A percentile compares a stretch with the other conserved stretches of the same genome.
These are phyloP conservation scores for Pseudococcus jackbeardsleyi DNA, from an alignment of 2,888 invertebrate species.

Conservation along the genomic window DNA sequence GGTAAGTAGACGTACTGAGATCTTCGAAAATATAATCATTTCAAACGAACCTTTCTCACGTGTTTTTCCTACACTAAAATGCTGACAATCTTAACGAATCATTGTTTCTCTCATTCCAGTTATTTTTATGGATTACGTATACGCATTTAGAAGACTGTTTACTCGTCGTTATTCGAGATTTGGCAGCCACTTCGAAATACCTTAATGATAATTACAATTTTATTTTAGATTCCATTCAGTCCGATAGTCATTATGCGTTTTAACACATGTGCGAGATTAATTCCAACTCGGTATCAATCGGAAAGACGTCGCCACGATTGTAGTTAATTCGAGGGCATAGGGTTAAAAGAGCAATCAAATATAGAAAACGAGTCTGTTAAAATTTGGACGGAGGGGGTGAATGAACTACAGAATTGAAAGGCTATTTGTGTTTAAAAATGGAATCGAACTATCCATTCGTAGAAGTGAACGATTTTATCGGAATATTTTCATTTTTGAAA, in stretches of 20 bases:
- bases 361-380: no score
- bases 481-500: no score
- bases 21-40: no score
- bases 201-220: background rate
- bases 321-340: no score
- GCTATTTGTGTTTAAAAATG: no score
- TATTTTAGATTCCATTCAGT: background rate
- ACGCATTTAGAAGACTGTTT: background rate
- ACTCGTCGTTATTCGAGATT: background rate
- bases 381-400: no score
- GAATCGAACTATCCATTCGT: no score
- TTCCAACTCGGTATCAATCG: background rate
- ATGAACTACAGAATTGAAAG: no score
- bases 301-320: no score
- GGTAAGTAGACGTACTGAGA: no score
- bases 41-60: background rate
- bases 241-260: background rate
- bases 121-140: slow-evolving; percentile 12
- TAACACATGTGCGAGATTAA: background rate
- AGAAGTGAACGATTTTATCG: no score
- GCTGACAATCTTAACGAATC: background rate
- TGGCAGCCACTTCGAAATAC: slow-evolving; percentile 18
- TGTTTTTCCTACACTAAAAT: background rate
- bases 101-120: slow-evolving; percentile 3
- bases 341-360: no score